These are phyloP conservation scores for Drosophila parthenogenetica DNA, from an alignment of 2,888 invertebrate genomes.

Conservation along the genomic window DNA sequence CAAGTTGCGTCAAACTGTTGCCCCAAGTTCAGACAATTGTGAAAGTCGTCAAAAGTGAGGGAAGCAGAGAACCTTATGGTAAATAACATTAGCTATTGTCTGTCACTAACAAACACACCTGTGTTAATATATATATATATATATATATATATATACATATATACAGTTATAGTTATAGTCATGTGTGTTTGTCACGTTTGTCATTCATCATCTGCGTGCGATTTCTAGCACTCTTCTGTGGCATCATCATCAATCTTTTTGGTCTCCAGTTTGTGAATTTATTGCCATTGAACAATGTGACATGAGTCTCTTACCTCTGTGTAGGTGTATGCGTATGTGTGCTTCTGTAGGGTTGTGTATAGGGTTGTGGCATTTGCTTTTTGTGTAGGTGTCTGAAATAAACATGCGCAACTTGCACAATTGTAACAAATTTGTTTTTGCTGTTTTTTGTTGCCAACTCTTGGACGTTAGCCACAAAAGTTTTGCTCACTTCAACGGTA, in stretches of 20 bases:
- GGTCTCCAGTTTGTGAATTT: slow-evolving; percentile 54
- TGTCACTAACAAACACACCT: slow-evolving; percentile 43
- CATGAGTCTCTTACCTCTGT: slow-evolving; percentile 12
- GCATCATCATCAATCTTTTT: slow-evolving; percentile 74
- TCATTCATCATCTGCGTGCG: slow-evolving; percentile 72
- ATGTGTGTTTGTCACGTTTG: slow-evolving; percentile 37
- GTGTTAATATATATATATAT: slow-evolving; percentile 11
- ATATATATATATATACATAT: not conserved
- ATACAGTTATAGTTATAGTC: slow-evolving; percentile 28
- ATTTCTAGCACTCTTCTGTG: slow-evolving; percentile 59
- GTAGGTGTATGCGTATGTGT: slow-evolving; percentile 15
- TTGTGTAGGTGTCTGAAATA: slow-evolving; percentile 52
- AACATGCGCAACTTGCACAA: slow-evolving; percentile 59
- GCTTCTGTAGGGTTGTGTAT: slow-evolving; percentile 11
- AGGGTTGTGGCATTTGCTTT: slow-evolving; percentile 30
- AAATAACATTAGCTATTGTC: slow-evolving; percentile 62
- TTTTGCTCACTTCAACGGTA: slow-evolving; percentile 24
- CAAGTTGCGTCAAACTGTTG: slow-evolving; percentile 47
- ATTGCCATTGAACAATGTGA: slow-evolving; percentile 35
- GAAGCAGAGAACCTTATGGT: slow-evolving; percentile 39
- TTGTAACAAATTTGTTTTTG: slow-evolving; percentile 61
- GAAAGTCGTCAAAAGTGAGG: slow-evolving; percentile 24
- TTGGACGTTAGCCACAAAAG: slow-evolving; percentile 33
- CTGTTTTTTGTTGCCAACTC: slow-evolving; percentile 19
- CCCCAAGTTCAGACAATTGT: slow-evolving; percentile 38